phyloP scores from a whole-genome alignment of 2,113 vertebrate species.

The Dipodomys ordii region DNA sequence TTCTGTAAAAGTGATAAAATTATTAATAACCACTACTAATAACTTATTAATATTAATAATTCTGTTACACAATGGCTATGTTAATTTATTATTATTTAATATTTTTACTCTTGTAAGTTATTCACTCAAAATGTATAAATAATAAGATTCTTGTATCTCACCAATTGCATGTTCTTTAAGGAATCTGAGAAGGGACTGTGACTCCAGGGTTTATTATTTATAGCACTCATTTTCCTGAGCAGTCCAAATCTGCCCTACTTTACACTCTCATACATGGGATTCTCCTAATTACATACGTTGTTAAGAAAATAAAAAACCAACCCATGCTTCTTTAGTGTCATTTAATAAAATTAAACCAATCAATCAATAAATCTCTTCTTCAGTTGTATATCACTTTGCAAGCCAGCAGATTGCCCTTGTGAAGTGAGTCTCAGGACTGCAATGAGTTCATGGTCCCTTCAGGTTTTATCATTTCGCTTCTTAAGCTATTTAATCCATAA shows the following conservation, averaged over 20 bases:
- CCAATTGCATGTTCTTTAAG: constrained; percentile 7
- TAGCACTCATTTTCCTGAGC: constrained; percentile 68
- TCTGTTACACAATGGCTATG: no score
- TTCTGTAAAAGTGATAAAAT: neutral
- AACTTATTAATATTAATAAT: no score
- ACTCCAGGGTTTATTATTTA: constrained; percentile 55
- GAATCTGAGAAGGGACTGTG: constrained; percentile 26
- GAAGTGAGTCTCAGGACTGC: constrained; percentile 62
- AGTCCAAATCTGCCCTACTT: constrained; percentile 74
- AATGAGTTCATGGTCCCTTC: constrained; percentile 60
- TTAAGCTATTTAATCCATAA: constrained; percentile 71
- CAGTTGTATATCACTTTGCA: constrained; percentile 74
- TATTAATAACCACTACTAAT: neutral
- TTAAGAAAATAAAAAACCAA: constrained; percentile 65
- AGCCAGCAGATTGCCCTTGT: constrained; percentile 65
- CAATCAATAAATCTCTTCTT: constrained; percentile 84
- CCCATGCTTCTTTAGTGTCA: constrained; percentile 74
- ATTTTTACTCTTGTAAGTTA: neutral
- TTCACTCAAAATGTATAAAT: neutral
- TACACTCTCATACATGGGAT: constrained; percentile 10
- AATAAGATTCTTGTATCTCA: neutral
- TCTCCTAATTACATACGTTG: constrained; percentile 78
- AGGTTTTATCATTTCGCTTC: constrained; percentile 60
- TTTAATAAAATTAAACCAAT: constrained; percentile 89
- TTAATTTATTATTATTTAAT: neutral